phyloP scores from a whole-genome alignment of 2,888 invertebrate genomes.

The Mythimna impura region DNA sequence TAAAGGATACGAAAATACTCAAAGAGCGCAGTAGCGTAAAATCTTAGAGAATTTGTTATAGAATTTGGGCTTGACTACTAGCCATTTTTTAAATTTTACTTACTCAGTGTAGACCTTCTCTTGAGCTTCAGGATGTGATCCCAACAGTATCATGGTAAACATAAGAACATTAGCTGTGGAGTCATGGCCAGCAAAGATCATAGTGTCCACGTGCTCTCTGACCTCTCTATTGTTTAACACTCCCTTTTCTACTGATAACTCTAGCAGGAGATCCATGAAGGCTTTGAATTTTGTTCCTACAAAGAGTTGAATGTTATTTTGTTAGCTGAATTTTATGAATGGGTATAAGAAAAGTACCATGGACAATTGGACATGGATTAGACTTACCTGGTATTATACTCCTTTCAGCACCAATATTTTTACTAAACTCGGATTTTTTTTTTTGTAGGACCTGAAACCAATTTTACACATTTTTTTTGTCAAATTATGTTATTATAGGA shows the following conservation, averaged over 20 bases:
- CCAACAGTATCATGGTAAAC: slow-evolving; percentile 83
- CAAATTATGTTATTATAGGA: too few relatives aligned
- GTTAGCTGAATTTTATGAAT: neutral
- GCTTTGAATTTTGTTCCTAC: slow-evolving; percentile 83
- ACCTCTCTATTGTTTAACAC: slow-evolving; percentile 88
- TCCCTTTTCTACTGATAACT: slow-evolving; percentile 81
- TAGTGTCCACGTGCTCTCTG: slow-evolving; percentile 90
- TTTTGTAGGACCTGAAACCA: slow-evolving; percentile 74
- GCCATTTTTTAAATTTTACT: slow-evolving; percentile 50
- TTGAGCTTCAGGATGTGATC: slow-evolving; percentile 83
- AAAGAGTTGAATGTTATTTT: neutral
- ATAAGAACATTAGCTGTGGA: slow-evolving; percentile 85
- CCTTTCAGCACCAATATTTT: slow-evolving; percentile 62
- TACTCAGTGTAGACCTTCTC: slow-evolving; percentile 78
- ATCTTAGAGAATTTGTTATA: too few relatives aligned
- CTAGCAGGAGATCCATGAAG: slow-evolving; percentile 89
- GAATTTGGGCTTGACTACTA: too few relatives aligned
- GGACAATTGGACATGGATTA: neutral
- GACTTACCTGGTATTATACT: slow-evolving; percentile 69
- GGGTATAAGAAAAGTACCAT: neutral
- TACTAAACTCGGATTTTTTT: slow-evolving; percentile 74
- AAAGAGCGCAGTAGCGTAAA: too few relatives aligned
- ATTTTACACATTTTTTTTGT: neutral
- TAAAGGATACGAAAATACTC: too few relatives aligned
- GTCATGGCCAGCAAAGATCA: slow-evolving; percentile 90